These are phyloP conservation scores for Bubo bubo DNA, from an alignment of 2,113 vertebrate species.

Conservation along the genomic window DNA sequence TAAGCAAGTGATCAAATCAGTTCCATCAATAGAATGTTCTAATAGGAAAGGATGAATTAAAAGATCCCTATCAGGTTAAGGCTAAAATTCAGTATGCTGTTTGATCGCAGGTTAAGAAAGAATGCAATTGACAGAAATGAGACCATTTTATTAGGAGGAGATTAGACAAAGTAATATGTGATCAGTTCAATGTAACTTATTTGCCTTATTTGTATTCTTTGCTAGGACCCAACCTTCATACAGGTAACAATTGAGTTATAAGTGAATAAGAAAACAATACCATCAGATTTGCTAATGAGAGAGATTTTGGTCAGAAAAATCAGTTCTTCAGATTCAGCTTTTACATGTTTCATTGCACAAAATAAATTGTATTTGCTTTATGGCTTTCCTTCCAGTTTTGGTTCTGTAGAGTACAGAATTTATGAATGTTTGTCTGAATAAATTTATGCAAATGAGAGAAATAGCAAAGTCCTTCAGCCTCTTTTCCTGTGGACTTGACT, in stretches of 20 bases:
- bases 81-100: neutral
- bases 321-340: neutral
- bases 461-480: neutral
- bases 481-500: neutral
- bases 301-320: neutral
- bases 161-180: neutral
- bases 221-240: neutral
- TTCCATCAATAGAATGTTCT: neutral
- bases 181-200: neutral
- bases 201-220: neutral
- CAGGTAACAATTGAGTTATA: neutral
- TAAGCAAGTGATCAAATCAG: neutral
- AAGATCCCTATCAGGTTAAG: neutral
- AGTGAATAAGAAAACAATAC: neutral
- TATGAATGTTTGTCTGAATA: neutral
- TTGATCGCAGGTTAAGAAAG: neutral
- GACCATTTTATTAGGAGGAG: neutral
- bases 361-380: neutral
- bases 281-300: neutral
- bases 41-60: neutral
- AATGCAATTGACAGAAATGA: neutral
- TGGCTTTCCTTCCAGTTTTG: neutral
- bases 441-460: neutral
- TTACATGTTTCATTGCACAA: neutral
- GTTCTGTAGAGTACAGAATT: neutral